Percentiles rank a stretch among this genome's conserved stretches.
These are phyloP conservation scores for Eurois occulta DNA, from an alignment of 2,888 invertebrate genomes.

Conservation along the genomic window DNA sequence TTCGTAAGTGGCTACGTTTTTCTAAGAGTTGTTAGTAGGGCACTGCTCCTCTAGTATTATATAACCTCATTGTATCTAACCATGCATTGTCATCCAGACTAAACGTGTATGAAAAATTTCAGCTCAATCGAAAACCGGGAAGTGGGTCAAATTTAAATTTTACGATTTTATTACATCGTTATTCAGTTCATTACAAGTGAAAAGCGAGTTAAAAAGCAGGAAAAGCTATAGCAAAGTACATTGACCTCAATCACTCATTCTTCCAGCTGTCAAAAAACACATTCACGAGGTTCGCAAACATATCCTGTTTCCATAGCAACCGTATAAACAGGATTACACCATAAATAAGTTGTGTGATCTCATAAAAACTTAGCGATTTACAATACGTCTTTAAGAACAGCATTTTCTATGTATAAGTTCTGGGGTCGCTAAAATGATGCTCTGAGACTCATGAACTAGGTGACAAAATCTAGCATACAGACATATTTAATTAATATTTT, in stretches of 20 bases:
- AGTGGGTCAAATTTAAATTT: too few species aligned
- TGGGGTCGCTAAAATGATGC: slow-evolving; percentile 53
- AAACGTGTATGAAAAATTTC: too few species aligned
- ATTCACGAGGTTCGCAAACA: slow-evolving; percentile 18
- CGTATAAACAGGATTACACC: slow-evolving; percentile 52
- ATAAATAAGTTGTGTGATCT: slow-evolving; percentile 59
- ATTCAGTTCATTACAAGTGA: too few species aligned
- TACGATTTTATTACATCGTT: too few species aligned
- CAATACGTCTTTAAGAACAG: slow-evolving; percentile 55
- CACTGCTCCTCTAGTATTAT: too few species aligned
- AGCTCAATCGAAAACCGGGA: too few species aligned
- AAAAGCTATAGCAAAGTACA: not conserved
- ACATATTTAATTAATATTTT: not conserved
- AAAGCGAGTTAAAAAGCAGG: too few species aligned
- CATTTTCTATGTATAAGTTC: slow-evolving; percentile 48
- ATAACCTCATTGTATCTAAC: too few species aligned
- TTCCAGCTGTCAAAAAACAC: not conserved
- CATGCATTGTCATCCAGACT: too few species aligned
- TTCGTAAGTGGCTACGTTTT: too few species aligned
- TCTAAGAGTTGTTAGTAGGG: too few species aligned
- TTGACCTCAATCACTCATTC: not conserved
- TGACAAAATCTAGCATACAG: not conserved
- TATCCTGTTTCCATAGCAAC: slow-evolving; percentile 50
- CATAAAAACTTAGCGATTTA: slow-evolving; percentile 65
- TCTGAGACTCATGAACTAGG: not conserved